Evolutionary conservation across 2,888 invertebrate genomes (phyloP), one percentile per base, ranked within the genome.

Genomic region (Frankliniella intonsa): DNA sequence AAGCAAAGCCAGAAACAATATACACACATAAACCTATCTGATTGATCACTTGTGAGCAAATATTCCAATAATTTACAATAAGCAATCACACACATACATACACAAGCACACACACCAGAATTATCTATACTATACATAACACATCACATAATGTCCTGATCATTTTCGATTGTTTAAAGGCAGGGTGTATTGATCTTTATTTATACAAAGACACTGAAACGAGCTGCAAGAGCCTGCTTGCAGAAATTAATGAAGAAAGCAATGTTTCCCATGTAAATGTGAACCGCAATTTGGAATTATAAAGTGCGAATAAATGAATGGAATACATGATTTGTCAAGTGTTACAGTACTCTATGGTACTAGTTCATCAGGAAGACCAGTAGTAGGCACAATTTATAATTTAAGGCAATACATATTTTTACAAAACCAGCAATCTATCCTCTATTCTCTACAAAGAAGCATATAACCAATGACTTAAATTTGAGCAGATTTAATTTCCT

Each of bases 281-380:
- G 69, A 12, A 22, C 22, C 0, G n/a, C 62, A 10, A 12, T 62
- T 62, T 12, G 25, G 10, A 76, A 76, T 25, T 22, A 76, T 25
- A 12, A 76, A 76, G 69, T 76, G 69, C 25, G 12, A 22, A 62
- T 62, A 76, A 76, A 76, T 25, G 22, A 76, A 76, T 76, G 69
- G 69, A 76, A 76, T 76, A 76, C 69, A 76, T 76, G 69, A 8
- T 22, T 76, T 25, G 25, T 22, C 9, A 55, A 76, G 69, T 11
- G 10, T 11, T 22, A 10, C 25, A 76, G 25, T 76, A 25, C 69
- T 22, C 25, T 8, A 76, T 10, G 25, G 69, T 76, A 76, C 69
- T 76, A 25, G 25, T 25, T 25, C 69, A 76, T 76, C 22, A 76
- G 69, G 69, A 76, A 76, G 69, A 76, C 69, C 69, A 76, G 25